phyloP scores from a whole-genome alignment of 2,888 invertebrate genomes.

The Spialia ferax region DNA sequence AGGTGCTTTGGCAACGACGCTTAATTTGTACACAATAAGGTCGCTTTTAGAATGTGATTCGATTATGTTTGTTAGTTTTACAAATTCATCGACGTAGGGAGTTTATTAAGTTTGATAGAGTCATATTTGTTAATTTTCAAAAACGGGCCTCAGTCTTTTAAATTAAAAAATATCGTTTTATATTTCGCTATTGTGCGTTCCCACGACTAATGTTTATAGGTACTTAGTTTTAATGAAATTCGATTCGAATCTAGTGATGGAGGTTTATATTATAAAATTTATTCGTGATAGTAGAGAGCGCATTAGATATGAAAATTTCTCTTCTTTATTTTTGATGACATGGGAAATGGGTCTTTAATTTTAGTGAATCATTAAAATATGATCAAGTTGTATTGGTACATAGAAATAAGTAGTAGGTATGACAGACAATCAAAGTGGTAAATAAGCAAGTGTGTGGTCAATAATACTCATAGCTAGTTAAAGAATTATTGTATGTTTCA shows the following conservation, averaged over 20 bases:
- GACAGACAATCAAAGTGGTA: too few species aligned
- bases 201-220: slow-evolving; percentile 49
- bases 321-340: slow-evolving; percentile 2
- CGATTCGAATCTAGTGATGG: slow-evolving; percentile 15
- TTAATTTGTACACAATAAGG: slow-evolving; percentile 44
- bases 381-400: too few species aligned
- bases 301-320: slow-evolving; percentile 14
- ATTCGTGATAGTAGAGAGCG: neutral
- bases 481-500: too few species aligned
- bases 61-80: neutral
- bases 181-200: slow-evolving; percentile 49
- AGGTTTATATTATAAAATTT: slow-evolving; percentile 19
- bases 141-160: too few species aligned
- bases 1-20: neutral
- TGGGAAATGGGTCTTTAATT: neutral
- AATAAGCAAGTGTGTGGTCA: too few species aligned
- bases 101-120: slow-evolving; percentile 59
- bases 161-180: slow-evolving; percentile 59
- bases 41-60: slow-evolving; percentile 31
- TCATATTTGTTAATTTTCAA: slow-evolving; percentile 71
- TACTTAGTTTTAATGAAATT: slow-evolving; percentile 35
- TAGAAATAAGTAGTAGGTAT: too few species aligned
- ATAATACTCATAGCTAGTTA: too few species aligned
- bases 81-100: slow-evolving; percentile 40
- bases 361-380: neutral